phyloP scores from a whole-genome alignment of 2,113 vertebrate species.

The Aspidoscelis tigris region DNA sequence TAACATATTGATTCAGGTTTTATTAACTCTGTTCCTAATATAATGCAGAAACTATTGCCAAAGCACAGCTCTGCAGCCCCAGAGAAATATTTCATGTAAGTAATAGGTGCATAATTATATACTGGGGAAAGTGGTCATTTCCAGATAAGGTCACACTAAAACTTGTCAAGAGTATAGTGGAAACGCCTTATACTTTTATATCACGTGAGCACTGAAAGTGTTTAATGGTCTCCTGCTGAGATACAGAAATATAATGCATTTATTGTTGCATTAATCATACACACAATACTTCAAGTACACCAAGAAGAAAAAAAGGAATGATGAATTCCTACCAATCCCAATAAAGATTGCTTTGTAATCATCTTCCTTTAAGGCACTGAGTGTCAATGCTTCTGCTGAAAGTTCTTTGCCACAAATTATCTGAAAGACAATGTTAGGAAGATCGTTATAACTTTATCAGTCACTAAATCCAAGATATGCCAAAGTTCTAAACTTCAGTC shows the following conservation, averaged over 20 bases:
- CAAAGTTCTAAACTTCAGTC: not conserved
- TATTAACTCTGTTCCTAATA: slow-evolving; percentile 36
- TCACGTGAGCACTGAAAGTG: slow-evolving; percentile 9
- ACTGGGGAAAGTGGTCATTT: slow-evolving; percentile 8
- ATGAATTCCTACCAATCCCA: slow-evolving; percentile 86
- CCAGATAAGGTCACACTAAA: slow-evolving; percentile 16
- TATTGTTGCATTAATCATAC: slow-evolving; percentile 33
- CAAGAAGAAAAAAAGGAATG: slow-evolving; percentile 18
- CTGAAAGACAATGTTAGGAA: slow-evolving; percentile 72
- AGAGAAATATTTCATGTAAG: slow-evolving; percentile 31
- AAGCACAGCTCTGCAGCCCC: slow-evolving; percentile 14
- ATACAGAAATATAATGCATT: slow-evolving; percentile 1
- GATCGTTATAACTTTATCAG: slow-evolving; percentile 31
- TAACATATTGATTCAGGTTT: slow-evolving; percentile 35
- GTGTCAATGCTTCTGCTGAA: slow-evolving; percentile 81
- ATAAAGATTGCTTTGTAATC: slow-evolving; percentile 87
- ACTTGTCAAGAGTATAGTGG: not conserved
- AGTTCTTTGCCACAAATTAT: slow-evolving; percentile 85
- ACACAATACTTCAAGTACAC: slow-evolving; percentile 16
- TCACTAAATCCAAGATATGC: not conserved
- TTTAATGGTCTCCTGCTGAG: slow-evolving; percentile 20
- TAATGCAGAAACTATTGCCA: slow-evolving; percentile 29
- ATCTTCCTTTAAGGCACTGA: slow-evolving; percentile 82
- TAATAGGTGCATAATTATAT: slow-evolving; percentile 29
- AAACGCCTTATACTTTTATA: slow-evolving; percentile 10